A percentile compares a stretch with the other conserved stretches of the same genome.
phyloP scores from a whole-genome alignment of 2,888 invertebrate genomes.

The Chalcosyrphus nemorum region DNA sequence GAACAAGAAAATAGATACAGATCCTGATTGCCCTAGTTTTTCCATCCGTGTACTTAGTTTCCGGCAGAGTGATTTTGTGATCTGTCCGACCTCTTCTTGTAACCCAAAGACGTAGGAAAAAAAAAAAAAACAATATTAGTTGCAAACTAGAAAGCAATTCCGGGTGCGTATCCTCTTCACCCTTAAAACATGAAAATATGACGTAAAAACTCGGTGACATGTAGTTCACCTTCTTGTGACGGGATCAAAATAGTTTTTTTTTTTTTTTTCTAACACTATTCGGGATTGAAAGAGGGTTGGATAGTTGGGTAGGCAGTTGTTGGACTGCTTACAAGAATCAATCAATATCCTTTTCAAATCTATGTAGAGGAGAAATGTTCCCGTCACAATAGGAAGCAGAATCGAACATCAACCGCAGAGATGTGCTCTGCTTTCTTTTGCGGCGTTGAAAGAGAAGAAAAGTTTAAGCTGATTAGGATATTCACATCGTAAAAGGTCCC shows the following conservation, averaged over 20 bases:
- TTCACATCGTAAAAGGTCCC: background rate
- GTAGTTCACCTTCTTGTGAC: constrained; percentile 46
- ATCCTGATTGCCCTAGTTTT: constrained; percentile 23
- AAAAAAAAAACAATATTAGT: constrained; percentile 15
- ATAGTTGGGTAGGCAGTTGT: background rate
- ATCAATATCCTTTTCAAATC: constrained; percentile 35
- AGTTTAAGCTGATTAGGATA: constrained; percentile 37
- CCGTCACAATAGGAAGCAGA: constrained; percentile 1
- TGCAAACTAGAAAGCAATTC: constrained; percentile 53
- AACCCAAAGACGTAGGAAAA: background rate
- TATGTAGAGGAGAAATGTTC: background rate
- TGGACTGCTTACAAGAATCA: constrained; percentile 12
- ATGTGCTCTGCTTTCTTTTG: background rate
- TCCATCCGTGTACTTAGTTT: constrained; percentile 29
- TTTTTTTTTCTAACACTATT: background rate
- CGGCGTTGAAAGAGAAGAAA: background rate
- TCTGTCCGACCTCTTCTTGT: constrained; percentile 18
- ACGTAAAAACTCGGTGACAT: constrained; percentile 35
- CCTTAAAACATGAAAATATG: constrained; percentile 25
- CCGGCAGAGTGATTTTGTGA: constrained; percentile 42
- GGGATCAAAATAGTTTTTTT: constrained; percentile 23
- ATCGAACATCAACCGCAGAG: constrained; percentile 27
- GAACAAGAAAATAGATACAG: background rate
- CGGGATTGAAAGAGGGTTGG: background rate
- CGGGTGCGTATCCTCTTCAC: constrained; percentile 2